phyloP scores from a whole-genome alignment of 2,888 invertebrate species.

The Axea sp. region DNA sequence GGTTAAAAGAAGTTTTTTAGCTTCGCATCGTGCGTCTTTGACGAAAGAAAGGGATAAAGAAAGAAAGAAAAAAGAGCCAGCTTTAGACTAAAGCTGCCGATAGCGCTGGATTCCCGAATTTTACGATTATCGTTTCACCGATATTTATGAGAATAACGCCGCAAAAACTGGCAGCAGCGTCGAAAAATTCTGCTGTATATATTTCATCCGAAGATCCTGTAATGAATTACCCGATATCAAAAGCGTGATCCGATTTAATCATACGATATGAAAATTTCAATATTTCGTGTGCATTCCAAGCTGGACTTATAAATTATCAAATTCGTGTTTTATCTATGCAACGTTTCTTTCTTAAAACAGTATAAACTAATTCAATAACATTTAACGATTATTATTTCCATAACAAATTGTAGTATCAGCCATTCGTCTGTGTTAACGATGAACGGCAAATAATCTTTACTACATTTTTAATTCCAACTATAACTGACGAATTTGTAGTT shows the following conservation, averaged over 20 bases:
- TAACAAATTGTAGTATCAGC: no score
- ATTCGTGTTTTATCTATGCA: no score
- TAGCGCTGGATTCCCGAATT: constrained; percentile 46
- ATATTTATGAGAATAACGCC: constrained; percentile 47
- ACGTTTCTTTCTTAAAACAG: no score
- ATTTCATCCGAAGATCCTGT: constrained; percentile 38
- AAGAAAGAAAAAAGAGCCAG: constrained; percentile 1
- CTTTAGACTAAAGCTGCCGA: constrained; percentile 48
- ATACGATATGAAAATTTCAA: constrained; percentile 27
- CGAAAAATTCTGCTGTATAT: constrained; percentile 41
- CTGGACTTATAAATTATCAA: no score
- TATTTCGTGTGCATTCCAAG: no score
- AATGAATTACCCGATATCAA: constrained; percentile 36
- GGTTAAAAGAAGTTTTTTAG: constrained; percentile 25
- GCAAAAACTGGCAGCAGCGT: constrained; percentile 43
- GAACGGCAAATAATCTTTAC: no score
- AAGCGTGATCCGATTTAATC: constrained; percentile 43
- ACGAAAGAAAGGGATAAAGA: neutral
- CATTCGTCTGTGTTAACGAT: no score
- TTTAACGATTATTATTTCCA: no score
- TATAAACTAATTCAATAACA: no score
- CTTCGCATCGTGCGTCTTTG: neutral
- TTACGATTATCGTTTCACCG: constrained; percentile 56
- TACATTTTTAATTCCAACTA: no score
- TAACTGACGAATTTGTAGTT: no score